Percentiles rank a stretch among this genome's conserved stretches.
These are phyloP conservation scores for Merodon equestris DNA, from an alignment of 2,888 invertebrate genomes.

Conservation along the genomic window DNA sequence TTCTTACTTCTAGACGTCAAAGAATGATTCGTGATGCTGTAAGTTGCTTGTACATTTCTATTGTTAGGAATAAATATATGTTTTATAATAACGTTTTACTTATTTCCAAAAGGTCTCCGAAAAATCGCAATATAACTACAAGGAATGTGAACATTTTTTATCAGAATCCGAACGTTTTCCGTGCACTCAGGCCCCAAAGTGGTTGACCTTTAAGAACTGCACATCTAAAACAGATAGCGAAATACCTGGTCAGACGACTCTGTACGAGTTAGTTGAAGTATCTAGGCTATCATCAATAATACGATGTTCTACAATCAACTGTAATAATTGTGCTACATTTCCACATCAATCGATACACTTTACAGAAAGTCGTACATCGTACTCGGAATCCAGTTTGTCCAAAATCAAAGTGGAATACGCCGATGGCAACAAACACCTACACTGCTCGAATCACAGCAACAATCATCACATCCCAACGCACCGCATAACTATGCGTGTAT, in stretches of 20 bases:
- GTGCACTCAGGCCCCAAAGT: slow-evolving; percentile 71
- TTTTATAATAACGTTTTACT: no score
- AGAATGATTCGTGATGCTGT: slow-evolving; percentile 83
- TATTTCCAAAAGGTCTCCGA: slow-evolving; percentile 75
- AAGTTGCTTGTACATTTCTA: slow-evolving; percentile 56
- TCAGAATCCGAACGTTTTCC: slow-evolving; percentile 76
- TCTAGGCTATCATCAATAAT: slow-evolving; percentile 74
- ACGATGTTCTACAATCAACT: slow-evolving; percentile 74
- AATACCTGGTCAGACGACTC: slow-evolving; percentile 72
- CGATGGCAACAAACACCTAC: slow-evolving; percentile 41
- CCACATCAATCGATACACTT: slow-evolving; percentile 72
- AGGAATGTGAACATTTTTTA: slow-evolving; percentile 75
- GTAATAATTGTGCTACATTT: slow-evolving; percentile 71
- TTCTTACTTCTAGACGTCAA: slow-evolving; percentile 88
- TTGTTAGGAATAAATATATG: background rate
- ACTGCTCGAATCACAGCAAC: slow-evolving; percentile 37
- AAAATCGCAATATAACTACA: slow-evolving; percentile 75
- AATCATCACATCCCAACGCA: slow-evolving; percentile 71
- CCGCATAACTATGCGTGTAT: slow-evolving; percentile 80
- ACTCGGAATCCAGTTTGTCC: slow-evolving; percentile 73
- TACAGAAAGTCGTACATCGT: slow-evolving; percentile 72
- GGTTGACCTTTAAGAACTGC: slow-evolving; percentile 70
- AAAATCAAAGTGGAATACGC: slow-evolving; percentile 52
- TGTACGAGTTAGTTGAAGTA: slow-evolving; percentile 77
- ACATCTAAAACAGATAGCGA: slow-evolving; percentile 37